Evolutionary conservation across 1,140 invertebrate species (phyloP), one percentile per base, ranked within the genome.

Genomic region (Aricia agestis): DNA sequence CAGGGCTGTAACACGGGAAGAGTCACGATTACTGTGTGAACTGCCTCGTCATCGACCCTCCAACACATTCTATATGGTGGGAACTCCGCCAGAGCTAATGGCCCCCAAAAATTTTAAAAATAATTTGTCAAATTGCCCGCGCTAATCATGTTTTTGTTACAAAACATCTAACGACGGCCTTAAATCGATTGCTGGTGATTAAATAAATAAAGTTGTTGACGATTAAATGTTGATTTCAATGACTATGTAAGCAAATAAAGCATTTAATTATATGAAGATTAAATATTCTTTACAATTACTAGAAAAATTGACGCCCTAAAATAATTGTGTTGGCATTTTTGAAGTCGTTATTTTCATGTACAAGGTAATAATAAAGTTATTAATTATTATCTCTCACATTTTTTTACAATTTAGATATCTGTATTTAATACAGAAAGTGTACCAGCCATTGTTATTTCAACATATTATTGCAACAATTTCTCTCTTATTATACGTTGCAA

Each of bases 41-140:
- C 63, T 75, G 81, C 78, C 67, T 74, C 66, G 78, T 84, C 82
- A 83, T 73, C n/a, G 59, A 68, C 41, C 72, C 65, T 59, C 63
- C 61, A 66, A 73, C 36, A 36, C 36, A 36, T 36, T 36, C 36
- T 36, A 42, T 77, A 72, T n/a, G 69, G 52, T 70, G 31, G 42
- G 42, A 32, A 70, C 71, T 41, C 18, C 59, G 59, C 58, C 31
- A 41, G 52, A 59, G n/a, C 13, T 70, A 70, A 70, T 70, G 58
- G 68, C 59, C 59, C n/a, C 59, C 18, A 70, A 19, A 59, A 61
- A 70, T 70, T 69, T 70, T 42, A 63, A 61, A 41, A 70, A 58
- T 63, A 63, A 70, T 70, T 70, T 65, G n/a, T 70, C 18, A 70
- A 70, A 70, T 70, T 70, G 42, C 58, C n/a, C 41, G 6, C 18